phyloP scores from a whole-genome alignment of 2,888 invertebrate species.

The Dasypolia templi region DNA sequence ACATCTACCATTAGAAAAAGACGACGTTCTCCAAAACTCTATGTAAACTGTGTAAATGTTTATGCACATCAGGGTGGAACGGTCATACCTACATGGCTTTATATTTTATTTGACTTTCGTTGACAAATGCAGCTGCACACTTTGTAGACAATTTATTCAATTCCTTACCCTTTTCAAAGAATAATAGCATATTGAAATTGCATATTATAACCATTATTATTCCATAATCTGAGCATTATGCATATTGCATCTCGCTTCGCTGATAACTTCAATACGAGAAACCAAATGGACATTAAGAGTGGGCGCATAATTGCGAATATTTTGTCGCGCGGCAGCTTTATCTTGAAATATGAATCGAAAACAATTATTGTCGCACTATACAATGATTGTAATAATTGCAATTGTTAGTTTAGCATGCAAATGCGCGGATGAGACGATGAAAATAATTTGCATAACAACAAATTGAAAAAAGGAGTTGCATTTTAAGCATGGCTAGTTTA shows the following conservation, averaged over 20 bases:
- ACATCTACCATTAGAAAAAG: background rate
- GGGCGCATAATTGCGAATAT: constrained; percentile 59
- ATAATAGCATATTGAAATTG: constrained; percentile 37
- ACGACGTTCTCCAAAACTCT: background rate
- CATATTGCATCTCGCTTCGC: constrained; percentile 30
- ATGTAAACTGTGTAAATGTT: background rate
- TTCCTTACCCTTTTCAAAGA: constrained; percentile 3
- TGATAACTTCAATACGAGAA: constrained; percentile 58
- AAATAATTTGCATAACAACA: constrained; percentile 22
- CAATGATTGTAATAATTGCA: constrained; percentile 44
- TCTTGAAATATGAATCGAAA: constrained; percentile 60
- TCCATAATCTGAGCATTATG: constrained; percentile 49
- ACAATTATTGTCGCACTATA: constrained; percentile 57
- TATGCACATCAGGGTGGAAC: background rate
- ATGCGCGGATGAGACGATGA: constrained; percentile 14
- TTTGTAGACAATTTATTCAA: background rate
- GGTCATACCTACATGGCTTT: background rate
- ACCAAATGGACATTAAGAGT: constrained; percentile 57
- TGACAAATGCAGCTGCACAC: background rate
- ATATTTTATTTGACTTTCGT: background rate
- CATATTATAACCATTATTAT: constrained; percentile 46
- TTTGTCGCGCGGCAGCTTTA: constrained; percentile 59
- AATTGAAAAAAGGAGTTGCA: constrained; percentile 20
- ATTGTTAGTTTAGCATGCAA: constrained; percentile 39
- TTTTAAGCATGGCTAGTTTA: constrained; percentile 2